Percentiles rank a stretch among this genome's conserved stretches.
Conservation (phyloP, 2,888 invertebrate species). For the Ochropleura leucogaster region DNA sequence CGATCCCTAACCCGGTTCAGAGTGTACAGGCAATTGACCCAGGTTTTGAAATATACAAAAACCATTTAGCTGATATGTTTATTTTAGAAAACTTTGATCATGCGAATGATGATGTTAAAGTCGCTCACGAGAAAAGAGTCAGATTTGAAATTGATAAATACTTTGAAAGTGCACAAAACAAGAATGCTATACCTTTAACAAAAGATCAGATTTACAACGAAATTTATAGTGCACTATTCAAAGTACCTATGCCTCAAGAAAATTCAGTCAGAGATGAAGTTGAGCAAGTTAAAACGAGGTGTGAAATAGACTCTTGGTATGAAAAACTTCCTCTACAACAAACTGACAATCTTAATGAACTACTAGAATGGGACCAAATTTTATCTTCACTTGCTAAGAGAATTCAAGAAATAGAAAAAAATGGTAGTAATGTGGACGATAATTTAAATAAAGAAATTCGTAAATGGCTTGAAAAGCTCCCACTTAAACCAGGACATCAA, state of each 20-base stretch:
- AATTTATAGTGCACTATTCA: constrained; percentile 76
- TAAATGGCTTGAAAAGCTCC: constrained; percentile 78
- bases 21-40: constrained; percentile 69
- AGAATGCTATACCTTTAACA: constrained; percentile 71
- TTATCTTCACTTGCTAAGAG: constrained; percentile 74
- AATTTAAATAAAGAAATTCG: constrained; percentile 75
- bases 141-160: constrained; percentile 74
- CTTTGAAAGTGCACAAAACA: constrained; percentile 71
- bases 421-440: constrained; percentile 64
- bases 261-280: constrained; percentile 73
- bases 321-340: constrained; percentile 73
- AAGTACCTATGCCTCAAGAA: constrained; percentile 76
- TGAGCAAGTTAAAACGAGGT: constrained; percentile 79
- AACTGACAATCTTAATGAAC: constrained; percentile 64
- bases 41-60: constrained; percentile 80
- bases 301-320: constrained; percentile 79
- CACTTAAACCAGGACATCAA: constrained; percentile 67
- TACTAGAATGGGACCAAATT: constrained; percentile 76
- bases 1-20: constrained; percentile 73
- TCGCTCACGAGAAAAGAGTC: constrained; percentile 74
- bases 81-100: constrained; percentile 82
- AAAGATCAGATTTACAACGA: constrained; percentile 78
- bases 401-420: constrained; percentile 77
- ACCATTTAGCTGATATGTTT: constrained; percentile 76
- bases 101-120: constrained; percentile 71